These are phyloP conservation scores for Isichthys henryi DNA, from an alignment of 2,113 vertebrate genomes.

Conservation along the genomic window DNA sequence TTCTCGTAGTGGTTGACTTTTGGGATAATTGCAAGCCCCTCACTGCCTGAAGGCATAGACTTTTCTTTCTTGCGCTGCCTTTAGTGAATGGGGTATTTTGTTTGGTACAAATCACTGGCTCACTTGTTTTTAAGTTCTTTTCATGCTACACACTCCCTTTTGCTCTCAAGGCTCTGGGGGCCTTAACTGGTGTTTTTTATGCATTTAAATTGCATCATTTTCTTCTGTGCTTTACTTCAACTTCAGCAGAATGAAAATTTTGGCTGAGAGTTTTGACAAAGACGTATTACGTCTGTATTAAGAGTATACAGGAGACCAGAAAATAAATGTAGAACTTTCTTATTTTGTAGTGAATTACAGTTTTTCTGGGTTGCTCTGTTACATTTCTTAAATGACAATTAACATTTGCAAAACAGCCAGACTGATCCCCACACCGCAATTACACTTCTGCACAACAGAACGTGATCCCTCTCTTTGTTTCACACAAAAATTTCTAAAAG, in stretches of 20 bases:
- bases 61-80: neutral
- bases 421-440: neutral
- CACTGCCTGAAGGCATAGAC: neutral
- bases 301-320: neutral
- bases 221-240: neutral
- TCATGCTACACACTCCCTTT: neutral
- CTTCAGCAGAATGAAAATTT: neutral
- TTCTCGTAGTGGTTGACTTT: neutral
- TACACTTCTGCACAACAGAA: neutral
- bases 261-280: neutral
- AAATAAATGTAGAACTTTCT: neutral
- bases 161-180: neutral
- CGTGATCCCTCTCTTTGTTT: neutral
- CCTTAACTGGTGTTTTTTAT: neutral
- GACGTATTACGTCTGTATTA: neutral
- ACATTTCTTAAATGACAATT: neutral
- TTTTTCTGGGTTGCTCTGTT: neutral
- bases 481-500: neutral
- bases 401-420: neutral
- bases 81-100: neutral
- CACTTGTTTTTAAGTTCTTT: slow-evolving; percentile 4
- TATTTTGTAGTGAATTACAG: neutral
- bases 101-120: neutral
- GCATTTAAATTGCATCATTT: neutral
- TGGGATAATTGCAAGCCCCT: neutral